Evolutionary conservation across 2,797 vertebrate genomes (phyloP).

Genomic region (Pipistrellus pipistrellus): DNA sequence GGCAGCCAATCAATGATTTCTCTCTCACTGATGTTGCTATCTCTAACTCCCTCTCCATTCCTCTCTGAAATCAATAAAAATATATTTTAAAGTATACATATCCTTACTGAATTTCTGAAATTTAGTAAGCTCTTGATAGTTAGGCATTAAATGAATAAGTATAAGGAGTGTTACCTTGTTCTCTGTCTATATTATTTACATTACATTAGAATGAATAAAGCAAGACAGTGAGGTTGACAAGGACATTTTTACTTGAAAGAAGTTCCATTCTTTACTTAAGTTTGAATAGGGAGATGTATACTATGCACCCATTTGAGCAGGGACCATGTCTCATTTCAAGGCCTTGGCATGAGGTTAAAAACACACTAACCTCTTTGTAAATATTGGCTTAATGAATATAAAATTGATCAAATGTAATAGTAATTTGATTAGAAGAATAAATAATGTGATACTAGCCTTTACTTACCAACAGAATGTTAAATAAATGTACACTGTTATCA

Average conservation of each 20-base stretch:
- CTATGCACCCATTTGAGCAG: not conserved
- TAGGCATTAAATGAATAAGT: not conserved
- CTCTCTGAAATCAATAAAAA: too few relatives aligned
- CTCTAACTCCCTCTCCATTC: too few relatives aligned
- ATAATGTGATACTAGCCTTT: not conserved
- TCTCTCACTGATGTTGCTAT: too few relatives aligned
- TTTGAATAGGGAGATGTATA: not conserved
- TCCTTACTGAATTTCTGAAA: not conserved
- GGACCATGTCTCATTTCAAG: not conserved
- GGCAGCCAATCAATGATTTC: too few relatives aligned
- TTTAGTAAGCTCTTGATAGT: not conserved
- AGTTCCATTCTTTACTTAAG: not conserved
- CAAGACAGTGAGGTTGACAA: not conserved
- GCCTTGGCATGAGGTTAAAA: not conserved
- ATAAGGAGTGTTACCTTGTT: not conserved
- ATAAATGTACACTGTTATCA: not conserved
- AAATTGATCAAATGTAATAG: not conserved
- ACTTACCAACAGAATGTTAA: not conserved
- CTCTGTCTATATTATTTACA: not conserved
- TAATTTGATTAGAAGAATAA: not conserved
- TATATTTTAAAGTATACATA: not conserved
- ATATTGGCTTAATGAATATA: not conserved
- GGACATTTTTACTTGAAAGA: not conserved
- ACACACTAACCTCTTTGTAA: not conserved
- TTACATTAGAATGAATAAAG: conserved; percentile 21